Evolutionary conservation across 2,797 vertebrate species (phyloP).

Genomic region (Squalus acanthias): DNA sequence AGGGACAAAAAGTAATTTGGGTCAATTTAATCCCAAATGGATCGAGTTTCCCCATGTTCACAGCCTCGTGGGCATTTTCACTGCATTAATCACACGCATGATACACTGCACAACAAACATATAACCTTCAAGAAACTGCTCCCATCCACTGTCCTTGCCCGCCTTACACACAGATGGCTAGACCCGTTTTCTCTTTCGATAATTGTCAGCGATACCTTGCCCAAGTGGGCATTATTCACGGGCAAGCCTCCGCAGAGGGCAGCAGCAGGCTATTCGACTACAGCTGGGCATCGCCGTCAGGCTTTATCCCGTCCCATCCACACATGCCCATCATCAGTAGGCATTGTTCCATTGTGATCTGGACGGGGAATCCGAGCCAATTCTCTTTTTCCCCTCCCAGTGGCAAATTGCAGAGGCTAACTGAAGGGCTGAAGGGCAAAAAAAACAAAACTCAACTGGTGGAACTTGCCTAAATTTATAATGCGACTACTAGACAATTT

Average conservation of each 20-base stretch:
- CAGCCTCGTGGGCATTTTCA: not conserved
- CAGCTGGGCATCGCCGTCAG: not conserved
- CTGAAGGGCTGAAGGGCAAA: not conserved
- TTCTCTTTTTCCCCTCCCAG: not conserved
- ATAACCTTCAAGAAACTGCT: conserved; percentile 6
- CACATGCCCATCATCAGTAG: not conserved
- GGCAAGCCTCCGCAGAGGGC: not conserved
- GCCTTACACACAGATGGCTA: not conserved
- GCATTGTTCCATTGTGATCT: not conserved
- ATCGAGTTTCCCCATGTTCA: conserved; percentile 25
- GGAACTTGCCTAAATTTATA: not conserved
- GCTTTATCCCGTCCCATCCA: not conserved
- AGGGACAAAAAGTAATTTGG: conserved; percentile 31
- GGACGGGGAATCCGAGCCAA: not conserved
- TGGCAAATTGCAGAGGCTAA: not conserved
- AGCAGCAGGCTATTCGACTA: not conserved
- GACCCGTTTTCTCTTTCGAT: too few relatives aligned
- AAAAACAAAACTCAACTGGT: not conserved
- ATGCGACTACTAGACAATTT: not conserved
- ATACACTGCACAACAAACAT: not conserved
- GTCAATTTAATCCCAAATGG: conserved; percentile 16
- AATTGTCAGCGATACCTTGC: not conserved
- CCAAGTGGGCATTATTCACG: not conserved
- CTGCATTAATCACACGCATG: conserved; percentile 21
- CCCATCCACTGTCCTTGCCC: not conserved